These are phyloP conservation scores for Notolabrus celidotus DNA, from an alignment of 2,797 vertebrate genomes.

Conservation along the genomic window DNA sequence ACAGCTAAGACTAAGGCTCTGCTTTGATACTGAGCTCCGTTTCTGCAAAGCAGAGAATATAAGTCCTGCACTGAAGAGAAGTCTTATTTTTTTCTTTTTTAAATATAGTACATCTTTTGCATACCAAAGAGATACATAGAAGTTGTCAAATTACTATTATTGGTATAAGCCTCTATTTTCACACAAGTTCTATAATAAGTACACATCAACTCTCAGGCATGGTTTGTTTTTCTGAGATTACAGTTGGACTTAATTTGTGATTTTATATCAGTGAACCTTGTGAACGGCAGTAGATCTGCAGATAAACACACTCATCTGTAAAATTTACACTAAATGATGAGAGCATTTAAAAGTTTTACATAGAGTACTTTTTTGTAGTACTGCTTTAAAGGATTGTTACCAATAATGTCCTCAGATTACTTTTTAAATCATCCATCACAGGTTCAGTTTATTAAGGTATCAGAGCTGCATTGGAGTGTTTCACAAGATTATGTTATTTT, in stretches of 20 bases:
- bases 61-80: slow-evolving; percentile 62
- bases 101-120: slow-evolving; percentile 78
- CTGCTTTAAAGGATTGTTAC: too few species aligned
- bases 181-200: slow-evolving; percentile 39
- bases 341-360: background rate
- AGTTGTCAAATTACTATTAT: slow-evolving; percentile 73
- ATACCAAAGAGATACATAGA: slow-evolving; percentile 67
- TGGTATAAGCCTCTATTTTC: slow-evolving; percentile 47
- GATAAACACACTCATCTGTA: slow-evolving; percentile 2
- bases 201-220: slow-evolving; percentile 34
- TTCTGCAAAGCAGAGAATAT: slow-evolving; percentile 50
- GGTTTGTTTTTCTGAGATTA: slow-evolving; percentile 47
- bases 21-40: slow-evolving; percentile 74
- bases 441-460: too few species aligned
- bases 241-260: slow-evolving; percentile 18
- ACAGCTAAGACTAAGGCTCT: slow-evolving; percentile 77
- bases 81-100: slow-evolving; percentile 51
- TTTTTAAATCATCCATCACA: too few species aligned
- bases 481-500: background rate
- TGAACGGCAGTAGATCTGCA: background rate
- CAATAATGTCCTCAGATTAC: too few species aligned
- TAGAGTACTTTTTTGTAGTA: background rate
- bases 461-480: too few species aligned
- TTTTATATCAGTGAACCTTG: background rate
- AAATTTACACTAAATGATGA: background rate